A percentile compares a stretch with the other conserved stretches of the same genome.
These are phyloP conservation scores for Sebastes trivittatus DNA, from an alignment of 2,797 vertebrate genomes.

Conservation along the genomic window DNA sequence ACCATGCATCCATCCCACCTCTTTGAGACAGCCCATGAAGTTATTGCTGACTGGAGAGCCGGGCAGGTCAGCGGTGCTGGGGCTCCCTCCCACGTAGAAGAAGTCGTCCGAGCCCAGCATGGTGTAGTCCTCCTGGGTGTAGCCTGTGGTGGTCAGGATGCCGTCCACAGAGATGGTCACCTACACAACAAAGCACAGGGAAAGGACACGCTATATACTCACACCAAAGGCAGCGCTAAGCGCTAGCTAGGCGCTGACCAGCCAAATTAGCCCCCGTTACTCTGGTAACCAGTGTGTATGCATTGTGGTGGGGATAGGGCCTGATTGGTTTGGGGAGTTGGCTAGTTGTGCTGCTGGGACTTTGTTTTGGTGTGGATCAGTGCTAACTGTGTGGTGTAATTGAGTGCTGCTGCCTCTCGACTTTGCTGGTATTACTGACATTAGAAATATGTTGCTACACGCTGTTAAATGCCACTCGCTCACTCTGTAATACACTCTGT, in stretches of 20 bases:
- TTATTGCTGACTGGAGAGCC: conserved; percentile 99
- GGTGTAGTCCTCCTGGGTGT: conserved; percentile 99
- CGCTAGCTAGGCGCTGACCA: conserved; percentile 79
- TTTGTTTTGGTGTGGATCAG: conserved; percentile 58
- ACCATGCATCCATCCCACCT: conserved; percentile 80
- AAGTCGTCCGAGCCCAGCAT: conserved; percentile 99
- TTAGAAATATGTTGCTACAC: conserved; percentile 23
- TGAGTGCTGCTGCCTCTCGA: conserved; percentile 34
- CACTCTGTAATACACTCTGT: conserved; percentile 2
- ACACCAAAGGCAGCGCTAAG: conserved; percentile 86
- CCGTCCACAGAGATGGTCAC: conserved; percentile 99
- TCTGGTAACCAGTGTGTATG: conserved; percentile 71
- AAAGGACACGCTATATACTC: conserved; percentile 99
- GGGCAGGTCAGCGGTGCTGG: conserved; percentile 97
- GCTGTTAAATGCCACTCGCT: conserved; percentile 23
- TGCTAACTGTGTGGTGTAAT: conserved; percentile 52
- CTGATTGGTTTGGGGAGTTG: conserved; percentile 65
- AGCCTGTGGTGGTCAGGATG: conserved; percentile 99
- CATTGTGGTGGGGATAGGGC: conserved; percentile 57
- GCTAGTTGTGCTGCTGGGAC: conserved; percentile 56
- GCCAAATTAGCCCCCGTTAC: conserved; percentile 81
- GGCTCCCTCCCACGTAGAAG: conserved; percentile 99
- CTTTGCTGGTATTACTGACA: conserved; percentile 20
- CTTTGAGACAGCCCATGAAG: conserved; percentile 99
- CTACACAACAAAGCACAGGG: conserved; percentile 99